Evolutionary conservation across 2,797 vertebrate genomes (phyloP), one percentile per base, ranked within the genome.

Genomic region (Odontamblyopus lacepedii): DNA sequence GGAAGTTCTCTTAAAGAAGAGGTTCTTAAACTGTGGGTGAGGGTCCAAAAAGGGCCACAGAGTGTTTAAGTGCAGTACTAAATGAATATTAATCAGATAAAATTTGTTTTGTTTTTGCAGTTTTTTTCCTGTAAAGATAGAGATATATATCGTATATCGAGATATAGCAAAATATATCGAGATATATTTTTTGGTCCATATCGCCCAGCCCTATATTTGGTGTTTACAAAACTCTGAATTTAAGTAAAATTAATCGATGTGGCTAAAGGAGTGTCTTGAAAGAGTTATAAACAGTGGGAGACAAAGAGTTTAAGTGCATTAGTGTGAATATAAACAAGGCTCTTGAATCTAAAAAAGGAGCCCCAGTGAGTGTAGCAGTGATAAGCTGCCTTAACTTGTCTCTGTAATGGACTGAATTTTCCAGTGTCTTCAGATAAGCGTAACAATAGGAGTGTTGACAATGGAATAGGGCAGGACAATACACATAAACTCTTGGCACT

Each of bases 361-460:
- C 12, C 1, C n/a, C 75, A 77, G 55, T 64, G 55, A 71, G 76
- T 12, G 80, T 59, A 56, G 74, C 63, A 18, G 16, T 70, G 82
- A 86, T 88, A 84, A 90, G 75, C 66, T 70, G 50, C 29, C 69
- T n/a, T 44, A 35, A 16, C 67, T 57, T 48, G 27, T 69, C 51
- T 62, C 67, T 70, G 51, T 77, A 64, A 84, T 70, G 74, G 73
- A 63, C 6, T 73, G 57, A 55, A 69, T 73, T 87, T 88, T 80
- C 78, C 83, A 82, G 56, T 64, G 78, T 68, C 71, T 73, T 75
- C 32, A 76, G 87, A 89, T 89, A 82, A 90, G 67, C 59, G 19
- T 9, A 5, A 48, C 18, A 51, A 57, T 63, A 74, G 71, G 67
- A 73, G 69, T 61, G 74, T 78, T 63, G 68, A 50, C 55, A 64